These are phyloP conservation scores for Hydrolagus colliei DNA, from an alignment of 2,797 vertebrate genomes.

Conservation along the genomic window DNA sequence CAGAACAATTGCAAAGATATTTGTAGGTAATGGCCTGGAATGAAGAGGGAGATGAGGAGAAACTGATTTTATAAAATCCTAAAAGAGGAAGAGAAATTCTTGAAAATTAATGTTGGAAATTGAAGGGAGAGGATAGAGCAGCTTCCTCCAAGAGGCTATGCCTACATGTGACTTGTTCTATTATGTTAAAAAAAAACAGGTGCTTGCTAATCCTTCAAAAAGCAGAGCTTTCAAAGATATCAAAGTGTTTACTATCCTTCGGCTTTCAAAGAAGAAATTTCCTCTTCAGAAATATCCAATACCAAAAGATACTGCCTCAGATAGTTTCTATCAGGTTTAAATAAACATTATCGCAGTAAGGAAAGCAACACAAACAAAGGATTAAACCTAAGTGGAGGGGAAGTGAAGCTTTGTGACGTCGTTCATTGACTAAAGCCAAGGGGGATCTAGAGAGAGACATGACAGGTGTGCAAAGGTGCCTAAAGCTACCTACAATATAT, in stretches of 20 bases:
- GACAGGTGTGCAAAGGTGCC: conserved; percentile 25
- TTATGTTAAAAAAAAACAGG: neutral
- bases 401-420: conserved; percentile 43
- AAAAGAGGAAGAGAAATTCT: neutral
- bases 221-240: neutral
- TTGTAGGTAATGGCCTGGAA: neutral
- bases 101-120: neutral
- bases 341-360: conserved; percentile 43
- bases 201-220: conserved; percentile 23
- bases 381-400: conserved; percentile 44
- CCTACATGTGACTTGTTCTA: neutral
- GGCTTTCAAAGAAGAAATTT: conserved; percentile 17
- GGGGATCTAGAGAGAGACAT: conserved; percentile 29
- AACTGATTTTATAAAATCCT: neutral
- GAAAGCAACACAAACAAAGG: conserved; percentile 46
- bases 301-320: conserved; percentile 32
- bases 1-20: neutral
- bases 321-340: conserved; percentile 41
- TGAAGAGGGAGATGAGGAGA: neutral
- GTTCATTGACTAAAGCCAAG: conserved; percentile 43
- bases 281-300: neutral
- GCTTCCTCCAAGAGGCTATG: neutral
- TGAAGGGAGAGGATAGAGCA: neutral
- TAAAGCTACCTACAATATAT: conserved; percentile 2
- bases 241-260: neutral